phyloP scores from a whole-genome alignment of 1,140 invertebrate genomes.

The Pemphigus obesinymphae region DNA sequence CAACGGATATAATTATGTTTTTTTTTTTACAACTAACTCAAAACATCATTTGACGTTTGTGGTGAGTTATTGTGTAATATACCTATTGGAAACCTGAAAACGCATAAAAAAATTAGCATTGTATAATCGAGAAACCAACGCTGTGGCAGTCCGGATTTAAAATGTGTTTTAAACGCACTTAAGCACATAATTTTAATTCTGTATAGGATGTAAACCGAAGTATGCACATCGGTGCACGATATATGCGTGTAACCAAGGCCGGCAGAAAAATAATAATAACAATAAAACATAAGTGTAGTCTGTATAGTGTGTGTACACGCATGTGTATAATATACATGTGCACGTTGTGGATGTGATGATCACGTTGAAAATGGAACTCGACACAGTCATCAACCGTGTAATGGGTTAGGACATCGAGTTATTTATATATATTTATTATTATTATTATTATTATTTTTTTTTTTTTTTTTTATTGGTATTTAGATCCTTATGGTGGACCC shows the following conservation, averaged over 20 bases:
- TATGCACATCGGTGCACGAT: no score
- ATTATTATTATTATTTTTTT: not conserved
- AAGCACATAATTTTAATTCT: no score
- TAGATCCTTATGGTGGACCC: not conserved
- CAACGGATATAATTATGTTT: no score
- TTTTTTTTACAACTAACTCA: no score
- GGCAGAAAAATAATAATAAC: not conserved
- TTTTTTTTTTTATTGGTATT: conserved; percentile 16
- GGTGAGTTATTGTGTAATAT: no score
- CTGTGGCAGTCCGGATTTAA: no score
- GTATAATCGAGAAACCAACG: no score
- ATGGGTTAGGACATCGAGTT: not conserved
- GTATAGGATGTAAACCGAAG: no score
- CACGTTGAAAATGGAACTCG: not conserved
- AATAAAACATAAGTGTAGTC: not conserved
- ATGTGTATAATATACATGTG: not conserved
- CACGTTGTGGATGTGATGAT: not conserved
- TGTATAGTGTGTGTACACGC: not conserved
- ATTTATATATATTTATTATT: not conserved
- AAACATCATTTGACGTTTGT: no score
- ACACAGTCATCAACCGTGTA: conserved; percentile 15
- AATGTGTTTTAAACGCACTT: no score
- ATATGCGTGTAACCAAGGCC: not conserved
- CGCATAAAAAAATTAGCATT: no score
- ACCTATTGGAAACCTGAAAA: no score